Base-by-base conservation (phyloP, 2,888 invertebrate genomes). In the Poecilobothrus nobilitatus region DNA sequence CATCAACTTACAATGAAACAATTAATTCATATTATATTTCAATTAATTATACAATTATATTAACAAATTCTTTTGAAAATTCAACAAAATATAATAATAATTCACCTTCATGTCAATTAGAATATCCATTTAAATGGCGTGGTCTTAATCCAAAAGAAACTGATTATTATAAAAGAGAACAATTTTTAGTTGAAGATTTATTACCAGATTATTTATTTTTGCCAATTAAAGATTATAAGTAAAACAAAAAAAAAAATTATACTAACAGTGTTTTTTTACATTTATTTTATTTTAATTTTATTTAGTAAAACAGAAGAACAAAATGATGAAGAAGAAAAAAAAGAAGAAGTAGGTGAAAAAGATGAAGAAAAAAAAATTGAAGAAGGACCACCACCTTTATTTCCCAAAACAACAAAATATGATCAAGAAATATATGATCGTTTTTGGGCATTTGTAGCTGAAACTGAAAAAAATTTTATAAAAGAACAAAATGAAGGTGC, bases 151-250 rank as follows among this genome's bases (percentile, higher is more conserved):
- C 81, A 9, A 71, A 76, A 21, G 79, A 78, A 65, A 74, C 76
- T 34, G 71, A 76, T 8, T 80, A 73, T 63, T 79, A 79, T 66
- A 75, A 74, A 41, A 76, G 73, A 41, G 76, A 77, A 22, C 73
- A 77, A 63, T 66, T 74, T 9, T 71, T 73, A 20, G 77, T 77
- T 20, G 76, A 77, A 21, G 74, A 76, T 41, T 75, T 76, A 0
- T 37, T 79, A 63, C 71, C 73, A 1, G 77, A 80, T 73, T 73
- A 78, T 0, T 71, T 80, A 22, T 79, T 74, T 70, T 74, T 78
- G n/a, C 72, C 76, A 66, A 1, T 15, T 53, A 53, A 1, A 37
- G 12, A 37, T 5, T 34, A 34, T 8, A 37, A 37, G 37, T 53
- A 12, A 3, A 12, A 53, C 12, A 15, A 5, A 41, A 15, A 2